Conservation (phyloP, 2,888 invertebrate genomes). For the Noctua fimbriata region DNA sequence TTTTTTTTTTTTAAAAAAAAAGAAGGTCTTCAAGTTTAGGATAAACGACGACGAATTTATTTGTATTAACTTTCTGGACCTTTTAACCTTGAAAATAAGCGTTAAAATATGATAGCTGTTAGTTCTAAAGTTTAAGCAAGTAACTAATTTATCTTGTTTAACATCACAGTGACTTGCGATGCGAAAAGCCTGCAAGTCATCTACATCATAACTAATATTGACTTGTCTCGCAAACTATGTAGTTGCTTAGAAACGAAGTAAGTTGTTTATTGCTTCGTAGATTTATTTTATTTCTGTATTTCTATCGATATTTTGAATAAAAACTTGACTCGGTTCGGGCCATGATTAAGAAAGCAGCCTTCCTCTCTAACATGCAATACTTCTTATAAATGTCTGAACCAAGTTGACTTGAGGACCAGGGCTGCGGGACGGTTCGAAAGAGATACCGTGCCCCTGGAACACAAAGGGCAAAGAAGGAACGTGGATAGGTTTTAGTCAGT, state of each 20-base stretch:
- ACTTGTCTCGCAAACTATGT: neutral
- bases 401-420: neutral
- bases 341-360: neutral
- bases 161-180: constrained; percentile 1
- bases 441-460: too few species aligned
- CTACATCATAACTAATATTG: constrained; percentile 20
- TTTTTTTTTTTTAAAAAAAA: neutral
- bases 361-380: too few species aligned
- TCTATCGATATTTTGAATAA: neutral
- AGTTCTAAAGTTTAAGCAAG: too few species aligned
- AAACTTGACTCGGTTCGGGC: neutral
- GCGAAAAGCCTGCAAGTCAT: constrained; percentile 10
- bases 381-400: too few species aligned
- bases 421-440: too few species aligned
- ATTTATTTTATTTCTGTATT: neutral
- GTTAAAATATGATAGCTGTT: too few species aligned
- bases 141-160: constrained; percentile 8
- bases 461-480: too few species aligned
- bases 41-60: neutral
- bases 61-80: too few species aligned
- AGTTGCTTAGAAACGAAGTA: too few species aligned
- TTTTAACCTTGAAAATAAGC: too few species aligned
- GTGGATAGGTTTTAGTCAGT: too few species aligned
- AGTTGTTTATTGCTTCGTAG: neutral
- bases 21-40: neutral